Conservation (phyloP, 2,113 vertebrate species). For the Tychaedon coryphoeus region DNA sequence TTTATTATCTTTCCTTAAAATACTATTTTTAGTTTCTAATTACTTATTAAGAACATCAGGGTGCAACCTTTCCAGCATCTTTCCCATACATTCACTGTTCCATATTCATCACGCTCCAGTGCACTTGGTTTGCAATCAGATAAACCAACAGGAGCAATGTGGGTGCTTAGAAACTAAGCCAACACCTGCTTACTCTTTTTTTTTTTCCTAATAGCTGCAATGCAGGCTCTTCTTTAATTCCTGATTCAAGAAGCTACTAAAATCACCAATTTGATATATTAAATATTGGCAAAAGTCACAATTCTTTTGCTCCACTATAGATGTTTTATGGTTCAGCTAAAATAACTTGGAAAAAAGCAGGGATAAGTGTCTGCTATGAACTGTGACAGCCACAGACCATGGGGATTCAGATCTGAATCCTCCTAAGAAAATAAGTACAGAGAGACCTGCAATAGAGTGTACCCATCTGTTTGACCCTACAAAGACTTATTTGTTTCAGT, state of each 20-base stretch:
- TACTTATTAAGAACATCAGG: conserved; percentile 30
- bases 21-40: conserved; percentile 56
- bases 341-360: background rate
- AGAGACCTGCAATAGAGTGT: background rate
- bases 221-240: background rate
- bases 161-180: background rate
- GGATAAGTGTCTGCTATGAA: background rate
- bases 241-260: background rate
- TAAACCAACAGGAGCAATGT: conserved; percentile 16
- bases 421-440: background rate
- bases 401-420: background rate
- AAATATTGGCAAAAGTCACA: background rate
- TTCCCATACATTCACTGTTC: background rate
- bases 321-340: background rate
- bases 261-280: background rate
- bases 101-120: background rate
- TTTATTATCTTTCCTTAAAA: conserved; percentile 51
- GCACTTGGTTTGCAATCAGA: conserved; percentile 30
- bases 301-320: background rate
- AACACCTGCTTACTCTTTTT: background rate
- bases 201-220: background rate
- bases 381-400: background rate
- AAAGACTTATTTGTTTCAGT: background rate
- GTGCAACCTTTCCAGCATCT: conserved; percentile 30
- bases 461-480: background rate